Percentiles rank a stretch among this genome's conserved stretches.
These are phyloP conservation scores for Gymnothorax reevesii DNA, from an alignment of 2,797 vertebrate genomes.

Conservation along the genomic window DNA sequence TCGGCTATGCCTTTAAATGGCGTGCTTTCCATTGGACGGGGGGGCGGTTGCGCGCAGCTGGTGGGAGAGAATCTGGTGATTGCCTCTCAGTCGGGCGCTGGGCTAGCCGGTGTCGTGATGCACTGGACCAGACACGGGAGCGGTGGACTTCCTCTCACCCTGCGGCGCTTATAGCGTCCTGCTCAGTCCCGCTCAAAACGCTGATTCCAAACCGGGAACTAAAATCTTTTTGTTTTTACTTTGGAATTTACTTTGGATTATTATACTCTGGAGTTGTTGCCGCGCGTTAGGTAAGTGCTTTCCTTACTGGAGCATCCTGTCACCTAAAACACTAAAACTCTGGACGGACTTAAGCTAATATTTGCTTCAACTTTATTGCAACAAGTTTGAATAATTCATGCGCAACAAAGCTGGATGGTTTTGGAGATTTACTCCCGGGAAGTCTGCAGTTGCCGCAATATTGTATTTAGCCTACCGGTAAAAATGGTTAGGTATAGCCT, in stretches of 20 bases:
- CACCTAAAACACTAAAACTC: neutral
- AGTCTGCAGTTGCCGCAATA: neutral
- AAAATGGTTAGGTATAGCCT: neutral
- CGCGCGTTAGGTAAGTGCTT: slow-evolving; percentile 32
- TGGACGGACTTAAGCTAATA: too few species aligned
- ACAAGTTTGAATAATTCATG: slow-evolving; percentile 10
- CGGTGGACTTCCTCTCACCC: slow-evolving; percentile 55
- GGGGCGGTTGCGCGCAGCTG: slow-evolving; percentile 78
- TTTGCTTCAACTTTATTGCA: slow-evolving; percentile 2
- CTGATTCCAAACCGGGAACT: neutral
- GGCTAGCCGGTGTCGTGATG: slow-evolving; percentile 74
- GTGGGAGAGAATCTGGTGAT: slow-evolving; percentile 77
- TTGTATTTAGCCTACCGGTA: neutral
- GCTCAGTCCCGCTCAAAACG: neutral
- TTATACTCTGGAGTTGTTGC: slow-evolving; percentile 39
- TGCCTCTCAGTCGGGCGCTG: slow-evolving; percentile 74
- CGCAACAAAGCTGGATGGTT: neutral
- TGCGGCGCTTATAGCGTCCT: slow-evolving; percentile 53
- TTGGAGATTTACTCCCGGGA: neutral
- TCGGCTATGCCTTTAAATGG: slow-evolving; percentile 65
- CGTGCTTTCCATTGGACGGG: slow-evolving; percentile 63
- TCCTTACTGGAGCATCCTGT: neutral
- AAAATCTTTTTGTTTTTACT: slow-evolving; percentile 6
- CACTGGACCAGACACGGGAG: slow-evolving; percentile 58
- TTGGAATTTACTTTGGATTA: slow-evolving; percentile 54